A percentile compares a stretch with the other conserved stretches of the same genome.
Evolutionary conservation across 2,888 invertebrate genomes (phyloP).

Genomic region (Megamerina dolium): DNA sequence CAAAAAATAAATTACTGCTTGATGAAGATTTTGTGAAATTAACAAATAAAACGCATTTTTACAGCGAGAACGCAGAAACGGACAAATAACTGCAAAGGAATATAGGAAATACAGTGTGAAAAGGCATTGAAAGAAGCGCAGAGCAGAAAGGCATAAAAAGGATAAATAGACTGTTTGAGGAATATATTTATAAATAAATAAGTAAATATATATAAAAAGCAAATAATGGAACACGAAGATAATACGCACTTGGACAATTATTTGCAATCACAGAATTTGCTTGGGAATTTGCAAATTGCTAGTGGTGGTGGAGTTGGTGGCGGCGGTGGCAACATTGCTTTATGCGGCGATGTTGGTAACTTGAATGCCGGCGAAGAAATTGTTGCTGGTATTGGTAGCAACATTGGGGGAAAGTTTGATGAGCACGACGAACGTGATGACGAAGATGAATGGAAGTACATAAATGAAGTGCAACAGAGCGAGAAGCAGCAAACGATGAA

Average conservation of each 20-base stretch:
- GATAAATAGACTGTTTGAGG: slow-evolving; percentile 7
- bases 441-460: slow-evolving; percentile 87
- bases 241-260: slow-evolving; percentile 36
- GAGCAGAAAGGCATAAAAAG: slow-evolving; percentile 12
- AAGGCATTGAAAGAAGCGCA: slow-evolving; percentile 9
- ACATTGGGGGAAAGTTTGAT: slow-evolving; percentile 33
- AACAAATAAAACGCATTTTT: neutral
- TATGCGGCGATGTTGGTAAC: slow-evolving; percentile 17
- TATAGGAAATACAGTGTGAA: slow-evolving; percentile 1
- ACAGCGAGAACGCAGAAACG: slow-evolving; percentile 2
- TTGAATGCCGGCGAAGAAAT: slow-evolving; percentile 25
- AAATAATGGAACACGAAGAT: slow-evolving; percentile 44
- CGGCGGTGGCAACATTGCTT: slow-evolving; percentile 7
- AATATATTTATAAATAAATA: too few relatives aligned
- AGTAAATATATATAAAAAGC: too few relatives aligned
- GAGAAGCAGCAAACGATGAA: slow-evolving; percentile 38
- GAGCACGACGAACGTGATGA: slow-evolving; percentile 35
- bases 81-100: too few relatives aligned
- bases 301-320: slow-evolving; percentile 22
- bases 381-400: slow-evolving; percentile 23
- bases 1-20: slow-evolving; percentile 6
- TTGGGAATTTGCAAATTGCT: slow-evolving; percentile 38
- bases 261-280: slow-evolving; percentile 33
- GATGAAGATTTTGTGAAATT: neutral
- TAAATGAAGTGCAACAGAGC: slow-evolving; percentile 59